Evolutionary conservation across 2,888 invertebrate species (phyloP).

Genomic region (Tipula vernalis): DNA sequence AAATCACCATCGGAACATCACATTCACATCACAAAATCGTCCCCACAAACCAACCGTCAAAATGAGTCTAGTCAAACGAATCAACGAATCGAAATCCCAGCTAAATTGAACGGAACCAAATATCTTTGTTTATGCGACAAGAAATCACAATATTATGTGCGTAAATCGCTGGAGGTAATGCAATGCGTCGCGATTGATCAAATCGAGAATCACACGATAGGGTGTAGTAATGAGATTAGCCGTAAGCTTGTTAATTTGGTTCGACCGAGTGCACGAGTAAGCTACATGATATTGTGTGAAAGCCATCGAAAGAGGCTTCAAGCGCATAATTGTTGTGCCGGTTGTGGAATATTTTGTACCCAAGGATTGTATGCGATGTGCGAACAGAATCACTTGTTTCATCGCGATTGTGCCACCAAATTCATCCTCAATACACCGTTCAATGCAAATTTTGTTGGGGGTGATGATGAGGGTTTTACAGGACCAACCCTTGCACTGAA

Average conservation of each 20-base stretch:
- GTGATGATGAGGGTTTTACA: slow-evolving; percentile 20
- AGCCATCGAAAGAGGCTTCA: slow-evolving; percentile 63
- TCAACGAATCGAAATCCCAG: not conserved
- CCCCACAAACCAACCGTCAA: not conserved
- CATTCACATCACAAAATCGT: not conserved
- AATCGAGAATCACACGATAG: slow-evolving; percentile 60
- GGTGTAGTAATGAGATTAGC: slow-evolving; percentile 62
- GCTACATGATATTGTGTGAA: slow-evolving; percentile 67
- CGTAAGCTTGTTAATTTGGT: slow-evolving; percentile 44
- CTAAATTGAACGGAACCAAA: not conserved
- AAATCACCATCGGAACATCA: not conserved
- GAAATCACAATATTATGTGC: slow-evolving; percentile 39
- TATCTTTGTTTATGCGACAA: slow-evolving; percentile 40
- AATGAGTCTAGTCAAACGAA: not conserved
- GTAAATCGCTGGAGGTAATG: slow-evolving; percentile 42
- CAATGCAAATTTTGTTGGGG: slow-evolving; percentile 35
- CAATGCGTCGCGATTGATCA: slow-evolving; percentile 67
- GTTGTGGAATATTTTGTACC: slow-evolving; percentile 81
- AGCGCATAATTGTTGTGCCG: slow-evolving; percentile 79
- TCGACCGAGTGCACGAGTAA: slow-evolving; percentile 59
- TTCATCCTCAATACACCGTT: slow-evolving; percentile 31
- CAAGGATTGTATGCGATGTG: slow-evolving; percentile 83
- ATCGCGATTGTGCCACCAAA: slow-evolving; percentile 58
- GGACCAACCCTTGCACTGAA: slow-evolving; percentile 30
- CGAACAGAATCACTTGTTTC: slow-evolving; percentile 65